phyloP scores from a whole-genome alignment of 2,888 invertebrate species.

The Cryptocephalus primarius region DNA sequence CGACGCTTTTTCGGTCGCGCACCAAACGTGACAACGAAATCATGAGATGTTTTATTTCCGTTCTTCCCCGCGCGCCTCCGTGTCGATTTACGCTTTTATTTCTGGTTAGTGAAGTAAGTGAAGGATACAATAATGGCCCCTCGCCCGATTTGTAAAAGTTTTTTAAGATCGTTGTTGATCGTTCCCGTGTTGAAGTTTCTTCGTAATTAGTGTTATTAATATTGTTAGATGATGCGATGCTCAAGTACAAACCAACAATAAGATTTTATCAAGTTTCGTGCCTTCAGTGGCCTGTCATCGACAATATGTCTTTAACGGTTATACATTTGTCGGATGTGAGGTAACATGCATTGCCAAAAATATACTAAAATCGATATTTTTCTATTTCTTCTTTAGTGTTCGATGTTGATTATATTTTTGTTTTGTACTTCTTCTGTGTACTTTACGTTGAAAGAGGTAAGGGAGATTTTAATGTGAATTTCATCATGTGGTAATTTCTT shows the following conservation, averaged over 20 bases:
- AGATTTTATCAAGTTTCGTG: slow-evolving; percentile 9
- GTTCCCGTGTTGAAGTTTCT: slow-evolving; percentile 6
- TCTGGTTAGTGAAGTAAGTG: no score
- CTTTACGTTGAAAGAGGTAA: no score
- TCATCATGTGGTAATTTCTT: no score
- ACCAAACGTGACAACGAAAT: no score
- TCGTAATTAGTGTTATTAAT: slow-evolving; percentile 11
- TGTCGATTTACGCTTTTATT: no score
- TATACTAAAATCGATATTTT: slow-evolving; percentile 16
- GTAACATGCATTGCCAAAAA: slow-evolving; percentile 28
- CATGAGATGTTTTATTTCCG: no score
- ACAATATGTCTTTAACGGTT: slow-evolving; percentile 3
- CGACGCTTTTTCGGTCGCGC: no score
- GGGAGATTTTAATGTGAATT: no score
- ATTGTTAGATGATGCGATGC: slow-evolving; percentile 4
- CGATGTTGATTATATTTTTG: slow-evolving; percentile 16
- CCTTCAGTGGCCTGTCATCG: slow-evolving; percentile 18
- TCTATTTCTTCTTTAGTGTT: slow-evolving; percentile 9
- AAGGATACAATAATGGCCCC: no score
- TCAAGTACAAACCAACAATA: slow-evolving; percentile 24
- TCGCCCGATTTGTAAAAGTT: slow-evolving; percentile 7
- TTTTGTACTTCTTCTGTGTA: slow-evolving; percentile 16
- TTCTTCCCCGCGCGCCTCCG: no score
- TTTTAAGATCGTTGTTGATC: slow-evolving; percentile 7
- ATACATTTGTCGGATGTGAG: slow-evolving; percentile 15